Evolutionary conservation across 2,113 vertebrate species (phyloP).

Genomic region (Shinisaurus crocodilurus): DNA sequence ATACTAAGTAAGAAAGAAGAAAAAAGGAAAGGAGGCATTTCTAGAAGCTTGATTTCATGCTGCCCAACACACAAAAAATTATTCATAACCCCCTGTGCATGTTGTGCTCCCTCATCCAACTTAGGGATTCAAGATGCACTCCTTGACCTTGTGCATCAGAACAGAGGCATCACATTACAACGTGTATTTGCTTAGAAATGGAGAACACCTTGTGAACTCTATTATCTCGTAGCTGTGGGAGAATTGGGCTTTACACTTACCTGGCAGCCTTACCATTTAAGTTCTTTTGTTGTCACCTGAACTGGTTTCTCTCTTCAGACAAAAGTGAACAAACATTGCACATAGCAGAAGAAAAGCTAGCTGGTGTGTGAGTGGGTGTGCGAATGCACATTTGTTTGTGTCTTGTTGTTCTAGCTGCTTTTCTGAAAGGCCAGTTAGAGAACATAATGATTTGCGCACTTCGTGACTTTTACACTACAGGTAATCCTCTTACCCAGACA

Average conservation of each 20-base stretch:
- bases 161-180: not conserved
- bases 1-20: not conserved
- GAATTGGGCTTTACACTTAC: not conserved
- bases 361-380: not conserved
- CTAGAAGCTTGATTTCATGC: not conserved
- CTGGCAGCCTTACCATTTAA: constrained; percentile 1
- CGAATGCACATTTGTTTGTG: not conserved
- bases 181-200: not conserved
- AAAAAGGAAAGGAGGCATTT: not conserved
- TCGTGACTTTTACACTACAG: not conserved
- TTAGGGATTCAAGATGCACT: not conserved
- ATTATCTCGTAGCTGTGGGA: not conserved
- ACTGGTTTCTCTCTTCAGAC: not conserved
- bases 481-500: not conserved
- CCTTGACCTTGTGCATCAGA: not conserved
- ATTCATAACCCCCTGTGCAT: not conserved
- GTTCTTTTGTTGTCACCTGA: constrained; percentile 13
- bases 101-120: not conserved
- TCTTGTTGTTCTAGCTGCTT: not conserved
- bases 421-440: not conserved
- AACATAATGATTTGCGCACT: not conserved
- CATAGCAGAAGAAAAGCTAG: not conserved
- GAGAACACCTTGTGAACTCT: not conserved
- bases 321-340: not conserved
- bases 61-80: not conserved